phyloP scores from a whole-genome alignment of 2,888 invertebrate species.

The Eupithecia abbreviata region DNA sequence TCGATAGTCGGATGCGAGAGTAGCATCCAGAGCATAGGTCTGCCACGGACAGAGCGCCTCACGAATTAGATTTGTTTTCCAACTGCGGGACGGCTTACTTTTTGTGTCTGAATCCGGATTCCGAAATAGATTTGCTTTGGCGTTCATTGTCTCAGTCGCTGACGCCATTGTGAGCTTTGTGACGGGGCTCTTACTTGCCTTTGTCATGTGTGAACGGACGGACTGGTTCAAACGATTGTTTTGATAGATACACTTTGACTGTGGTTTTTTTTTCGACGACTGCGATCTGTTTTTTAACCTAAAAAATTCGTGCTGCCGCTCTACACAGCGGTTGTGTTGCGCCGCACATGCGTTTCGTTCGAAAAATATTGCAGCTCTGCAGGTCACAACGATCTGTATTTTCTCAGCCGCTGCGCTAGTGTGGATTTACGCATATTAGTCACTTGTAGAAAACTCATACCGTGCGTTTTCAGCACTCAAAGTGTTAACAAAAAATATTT shows the following conservation, averaged over 20 bases:
- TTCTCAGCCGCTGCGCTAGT: too few species aligned
- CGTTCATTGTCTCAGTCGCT: slow-evolving; percentile 37
- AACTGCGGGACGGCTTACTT: slow-evolving; percentile 50
- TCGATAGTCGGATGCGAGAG: slow-evolving; percentile 31
- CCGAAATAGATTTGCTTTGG: slow-evolving; percentile 45
- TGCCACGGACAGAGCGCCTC: slow-evolving; percentile 54
- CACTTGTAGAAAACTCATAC: too few species aligned
- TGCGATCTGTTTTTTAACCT: too few species aligned
- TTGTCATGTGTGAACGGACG: background rate
- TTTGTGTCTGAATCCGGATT: slow-evolving; percentile 56
- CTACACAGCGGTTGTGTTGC: too few species aligned
- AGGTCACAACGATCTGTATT: too few species aligned
- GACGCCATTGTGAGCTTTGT: slow-evolving; percentile 26
- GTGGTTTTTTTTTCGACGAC: too few species aligned
- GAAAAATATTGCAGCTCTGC: too few species aligned
- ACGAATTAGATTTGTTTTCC: slow-evolving; percentile 55
- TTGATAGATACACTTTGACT: too few species aligned
- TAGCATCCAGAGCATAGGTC: slow-evolving; percentile 42
- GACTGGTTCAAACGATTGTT: background rate
- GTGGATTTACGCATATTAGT: too few species aligned
- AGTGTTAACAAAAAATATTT: background rate
- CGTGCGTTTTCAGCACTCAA: too few species aligned
- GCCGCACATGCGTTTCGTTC: too few species aligned
- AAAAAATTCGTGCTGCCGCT: too few species aligned
- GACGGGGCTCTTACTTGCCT: slow-evolving; percentile 4